Conservation (phyloP, 2,113 vertebrate species). For the Melospiza melodia region DNA sequence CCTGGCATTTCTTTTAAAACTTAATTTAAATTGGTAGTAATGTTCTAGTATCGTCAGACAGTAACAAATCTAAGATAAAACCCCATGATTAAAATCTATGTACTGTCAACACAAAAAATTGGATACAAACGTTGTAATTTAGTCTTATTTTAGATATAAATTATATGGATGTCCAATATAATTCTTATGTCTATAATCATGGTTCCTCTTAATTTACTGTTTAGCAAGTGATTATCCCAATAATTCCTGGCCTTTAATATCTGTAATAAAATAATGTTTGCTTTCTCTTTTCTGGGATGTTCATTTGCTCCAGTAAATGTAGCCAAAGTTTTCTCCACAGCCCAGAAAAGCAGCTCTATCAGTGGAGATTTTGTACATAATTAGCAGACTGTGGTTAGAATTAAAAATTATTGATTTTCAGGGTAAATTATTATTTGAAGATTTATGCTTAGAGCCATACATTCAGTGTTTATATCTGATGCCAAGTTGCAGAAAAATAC, state of each 20-base stretch:
- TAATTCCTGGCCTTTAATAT: not conserved
- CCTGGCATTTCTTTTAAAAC: not conserved
- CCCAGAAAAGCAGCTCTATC: not conserved
- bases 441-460: not conserved
- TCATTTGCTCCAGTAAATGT: not conserved
- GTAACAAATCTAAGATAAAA: not conserved
- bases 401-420: conserved; percentile 1
- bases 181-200: not conserved
- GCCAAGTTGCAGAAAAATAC: conserved; percentile 29
- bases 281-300: not conserved
- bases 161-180: not conserved
- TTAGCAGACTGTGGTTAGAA: not conserved
- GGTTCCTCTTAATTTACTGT: conserved; percentile 1
- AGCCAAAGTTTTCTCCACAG: not conserved
- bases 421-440: conserved; percentile 19
- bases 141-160: not conserved
- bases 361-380: not conserved
- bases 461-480: conserved; percentile 5
- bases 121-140: not conserved
- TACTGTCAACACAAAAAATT: not conserved
- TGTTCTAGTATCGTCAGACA: not conserved
- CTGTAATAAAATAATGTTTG: conserved; percentile 21
- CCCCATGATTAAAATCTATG: not conserved
- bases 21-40: not conserved
- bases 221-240: not conserved